phyloP scores from a whole-genome alignment of 1,140 invertebrate species.

The Agrilus planipennis region DNA sequence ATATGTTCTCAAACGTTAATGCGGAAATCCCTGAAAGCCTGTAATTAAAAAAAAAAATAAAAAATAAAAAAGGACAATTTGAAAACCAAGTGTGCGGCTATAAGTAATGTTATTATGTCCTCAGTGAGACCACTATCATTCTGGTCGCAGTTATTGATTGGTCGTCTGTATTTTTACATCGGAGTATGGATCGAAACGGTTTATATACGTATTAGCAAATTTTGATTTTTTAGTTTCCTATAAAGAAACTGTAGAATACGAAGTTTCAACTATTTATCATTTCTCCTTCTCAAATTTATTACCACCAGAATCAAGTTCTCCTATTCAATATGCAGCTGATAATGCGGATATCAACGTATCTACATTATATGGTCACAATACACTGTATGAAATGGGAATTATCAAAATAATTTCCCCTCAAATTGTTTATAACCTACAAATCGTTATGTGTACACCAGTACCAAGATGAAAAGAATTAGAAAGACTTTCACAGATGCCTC shows the following conservation, averaged over 20 bases:
- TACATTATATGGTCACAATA: constrained; percentile 26
- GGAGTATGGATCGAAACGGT: constrained; percentile 23
- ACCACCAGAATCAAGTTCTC: constrained; percentile 14
- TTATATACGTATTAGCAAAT: constrained; percentile 25
- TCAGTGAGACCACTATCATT: constrained; percentile 22
- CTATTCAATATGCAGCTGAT: constrained; percentile 26
- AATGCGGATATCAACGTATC: constrained; percentile 28
- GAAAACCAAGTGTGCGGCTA: constrained; percentile 22
- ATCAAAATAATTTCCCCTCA: constrained; percentile 25
- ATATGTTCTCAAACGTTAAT: constrained; percentile 13
- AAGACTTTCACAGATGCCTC: too few species aligned
- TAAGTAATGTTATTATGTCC: constrained; percentile 25
- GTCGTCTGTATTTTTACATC: constrained; percentile 26
- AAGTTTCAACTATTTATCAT: background rate
- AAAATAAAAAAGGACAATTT: constrained; percentile 17
- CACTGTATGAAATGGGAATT: constrained; percentile 25
- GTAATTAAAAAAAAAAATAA: constrained; percentile 21
- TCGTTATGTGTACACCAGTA: too few species aligned
- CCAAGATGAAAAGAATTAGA: too few species aligned
- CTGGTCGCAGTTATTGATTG: constrained; percentile 25
- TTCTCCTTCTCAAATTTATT: background rate
- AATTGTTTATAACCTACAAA: too few species aligned
- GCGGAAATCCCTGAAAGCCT: constrained; percentile 21
- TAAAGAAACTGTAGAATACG: background rate
- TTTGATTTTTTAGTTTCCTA: constrained; percentile 19